Percentiles rank a stretch among this genome's conserved stretches.
These are phyloP conservation scores for Phlogophora meticulosa DNA, from an alignment of 2,888 invertebrate species.

Conservation along the genomic window DNA sequence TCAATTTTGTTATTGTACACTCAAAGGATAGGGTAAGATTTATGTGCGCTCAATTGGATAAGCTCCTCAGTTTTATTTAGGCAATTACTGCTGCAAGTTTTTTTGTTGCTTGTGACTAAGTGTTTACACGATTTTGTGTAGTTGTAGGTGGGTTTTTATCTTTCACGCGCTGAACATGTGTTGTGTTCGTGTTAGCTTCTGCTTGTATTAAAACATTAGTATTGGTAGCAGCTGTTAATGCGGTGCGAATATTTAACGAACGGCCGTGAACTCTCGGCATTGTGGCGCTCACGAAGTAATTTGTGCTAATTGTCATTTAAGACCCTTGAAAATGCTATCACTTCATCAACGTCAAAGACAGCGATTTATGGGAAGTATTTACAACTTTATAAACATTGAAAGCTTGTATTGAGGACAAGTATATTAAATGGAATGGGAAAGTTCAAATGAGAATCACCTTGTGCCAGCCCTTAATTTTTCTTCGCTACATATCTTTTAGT, in stretches of 20 bases:
- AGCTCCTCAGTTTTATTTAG: slow-evolving; percentile 41
- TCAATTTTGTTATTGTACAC: slow-evolving; percentile 69
- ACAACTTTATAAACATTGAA: neutral
- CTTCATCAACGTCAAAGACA: slow-evolving; percentile 34
- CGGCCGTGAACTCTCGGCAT: slow-evolving; percentile 56
- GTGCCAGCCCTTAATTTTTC: neutral
- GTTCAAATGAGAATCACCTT: too few species aligned
- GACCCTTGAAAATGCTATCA: slow-evolving; percentile 32
- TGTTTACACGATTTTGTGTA: slow-evolving; percentile 48
- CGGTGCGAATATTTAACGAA: slow-evolving; percentile 40
- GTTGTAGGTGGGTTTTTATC: slow-evolving; percentile 60
- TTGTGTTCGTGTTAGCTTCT: slow-evolving; percentile 45
- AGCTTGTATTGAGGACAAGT: slow-evolving; percentile 7
- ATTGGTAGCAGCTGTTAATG: slow-evolving; percentile 59
- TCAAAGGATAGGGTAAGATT: slow-evolving; percentile 57
- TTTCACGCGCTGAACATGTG: slow-evolving; percentile 61
- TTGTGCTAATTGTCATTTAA: slow-evolving; percentile 42
- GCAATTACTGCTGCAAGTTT: slow-evolving; percentile 27
- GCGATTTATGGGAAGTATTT: neutral
- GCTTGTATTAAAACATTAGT: slow-evolving; percentile 44
- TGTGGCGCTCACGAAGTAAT: slow-evolving; percentile 27
- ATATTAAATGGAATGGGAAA: neutral
- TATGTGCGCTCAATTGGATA: slow-evolving; percentile 43
- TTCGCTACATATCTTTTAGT: too few species aligned
- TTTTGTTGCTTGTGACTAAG: slow-evolving; percentile 41